Evolutionary conservation across 2,797 vertebrate genomes (phyloP), one percentile per base, ranked within the genome.

Genomic region (Perodicticus potto): DNA sequence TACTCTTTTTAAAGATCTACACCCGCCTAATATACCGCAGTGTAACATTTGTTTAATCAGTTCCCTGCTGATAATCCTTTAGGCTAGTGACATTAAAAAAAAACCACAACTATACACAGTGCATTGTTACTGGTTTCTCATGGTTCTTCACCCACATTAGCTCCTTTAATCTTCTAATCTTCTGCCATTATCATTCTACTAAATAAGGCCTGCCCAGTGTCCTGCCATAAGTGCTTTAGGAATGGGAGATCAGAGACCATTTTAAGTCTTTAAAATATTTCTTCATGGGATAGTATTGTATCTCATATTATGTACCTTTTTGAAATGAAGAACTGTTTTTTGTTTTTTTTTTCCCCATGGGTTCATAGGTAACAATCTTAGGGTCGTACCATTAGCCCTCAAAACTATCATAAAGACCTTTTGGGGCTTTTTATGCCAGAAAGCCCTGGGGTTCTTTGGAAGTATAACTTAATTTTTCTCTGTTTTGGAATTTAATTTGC

Each of bases 401-500:
- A 74, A 94, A 84, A 29, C 25, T 72, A 5, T 85, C 76, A 65
- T 83, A 80, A 87, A 91, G 49, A 72, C 22, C n/a, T 57, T 40
- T 45, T 91, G n/a, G 29, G 63, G 29, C 13, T 94, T 96, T 94
- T 76, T 74, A 40, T 80, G 65, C 63, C 45, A 59, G 20, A 95
- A 83, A 91, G 49, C 34, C 57, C 84, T 17, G 83, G 9, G 19
- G 7, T 67, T 91, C 76, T 73, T 94, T 63, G 40, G n/a, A 88
- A 93, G 14, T 37, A 32, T 16, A 95, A 23, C 37, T 92, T 84
- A 17, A 82, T 77, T 86, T 94, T 80, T 86, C 43, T 76, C 72
- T 96, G 20, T 96, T 96, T 96, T 27, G 3, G 49, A 77, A 70
- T 95, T 92, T 86, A 88, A 87, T 96, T 94, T 87, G 72, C 69